These are phyloP conservation scores for Lacerta agilis DNA, from an alignment of 2,797 vertebrate species.

Conservation along the genomic window DNA sequence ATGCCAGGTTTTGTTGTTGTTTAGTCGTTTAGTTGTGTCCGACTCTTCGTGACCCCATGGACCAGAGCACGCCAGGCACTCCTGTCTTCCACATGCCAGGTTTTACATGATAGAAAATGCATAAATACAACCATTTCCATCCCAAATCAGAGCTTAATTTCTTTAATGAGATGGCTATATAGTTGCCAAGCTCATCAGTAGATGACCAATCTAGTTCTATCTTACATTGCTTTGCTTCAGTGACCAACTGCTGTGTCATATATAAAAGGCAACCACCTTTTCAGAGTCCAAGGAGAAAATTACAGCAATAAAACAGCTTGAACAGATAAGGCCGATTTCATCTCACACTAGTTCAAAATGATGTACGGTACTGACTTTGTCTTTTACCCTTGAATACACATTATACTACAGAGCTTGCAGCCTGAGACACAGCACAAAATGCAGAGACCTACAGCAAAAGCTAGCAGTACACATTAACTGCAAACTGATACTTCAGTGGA, in stretches of 20 bases:
- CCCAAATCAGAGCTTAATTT: conserved; percentile 30
- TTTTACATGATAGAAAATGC: neutral
- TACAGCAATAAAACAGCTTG: fast-evolving
- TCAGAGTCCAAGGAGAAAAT: neutral
- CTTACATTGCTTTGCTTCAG: conserved; percentile 39
- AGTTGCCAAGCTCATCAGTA: conserved; percentile 25
- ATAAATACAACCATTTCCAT: neutral
- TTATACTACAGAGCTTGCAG: neutral
- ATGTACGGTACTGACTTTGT: neutral
- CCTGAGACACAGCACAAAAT: neutral
- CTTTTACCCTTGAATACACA: conserved; percentile 17
- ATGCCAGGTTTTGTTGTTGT: neutral
- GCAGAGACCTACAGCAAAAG: neutral
- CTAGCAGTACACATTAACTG: fast-evolving
- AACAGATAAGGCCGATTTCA: conserved; percentile 20
- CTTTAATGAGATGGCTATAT: conserved; percentile 5
- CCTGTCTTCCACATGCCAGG: neutral
- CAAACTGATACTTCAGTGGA: neutral
- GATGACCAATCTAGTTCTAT: neutral
- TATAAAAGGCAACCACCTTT: neutral
- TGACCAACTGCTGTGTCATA: conserved; percentile 10
- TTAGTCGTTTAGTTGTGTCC: too few relatives aligned
- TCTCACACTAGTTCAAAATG: fast-evolving
- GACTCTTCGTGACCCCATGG: too few relatives aligned
- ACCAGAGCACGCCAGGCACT: too few relatives aligned